Base-by-base conservation (phyloP, 1,140 invertebrate genomes). In the Drosophila rhopaloa region DNA sequence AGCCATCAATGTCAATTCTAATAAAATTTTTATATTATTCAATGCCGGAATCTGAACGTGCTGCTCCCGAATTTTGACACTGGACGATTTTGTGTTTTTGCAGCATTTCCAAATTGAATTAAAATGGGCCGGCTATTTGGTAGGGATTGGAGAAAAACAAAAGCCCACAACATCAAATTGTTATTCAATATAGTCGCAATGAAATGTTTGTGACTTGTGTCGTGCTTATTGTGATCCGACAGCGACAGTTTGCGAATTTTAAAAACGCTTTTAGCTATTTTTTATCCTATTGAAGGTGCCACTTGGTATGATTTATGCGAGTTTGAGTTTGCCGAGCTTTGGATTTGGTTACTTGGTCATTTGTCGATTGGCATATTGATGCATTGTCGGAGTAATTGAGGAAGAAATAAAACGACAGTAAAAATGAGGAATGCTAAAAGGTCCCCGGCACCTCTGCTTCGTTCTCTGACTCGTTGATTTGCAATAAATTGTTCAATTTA, bases 101-200 rank as follows among this genome's bases (percentile, higher is more conserved):
- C 24, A 55, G 32, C 46, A 73, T 41, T 37, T 38, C 68, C 54
- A 81, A 86, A 86, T 88, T 73, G 60, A 86, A 88, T 88, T 76
- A 70, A 88, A 79, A 79, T 82, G 50, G 74, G 41, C 51, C 55
- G 57, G 44, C 58, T 44, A 57, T 14, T 27, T 47, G 9, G 16
- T 56, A 16, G 16, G 13, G 27, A 40, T 32, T n/a, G 24, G 35
- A 56, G 50, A 32, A 54, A 58, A 55, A 51, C 35, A 77, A 55
- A 61, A 14, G 35, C 37, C 46, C 51, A 19, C 29, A 59, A 46
- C 51, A 55, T 50, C 48, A 70, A 86, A 86, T 86, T 86, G 76
- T 82, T 86, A 86, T 85, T 85, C 74, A 86, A 86, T 86, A 86
- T 86, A 86, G 76, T 82, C 68, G 66, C 68, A 86, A 72, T 81